Evolutionary conservation across 2,888 invertebrate genomes (phyloP).

Genomic region (Diarsia brunnea): DNA sequence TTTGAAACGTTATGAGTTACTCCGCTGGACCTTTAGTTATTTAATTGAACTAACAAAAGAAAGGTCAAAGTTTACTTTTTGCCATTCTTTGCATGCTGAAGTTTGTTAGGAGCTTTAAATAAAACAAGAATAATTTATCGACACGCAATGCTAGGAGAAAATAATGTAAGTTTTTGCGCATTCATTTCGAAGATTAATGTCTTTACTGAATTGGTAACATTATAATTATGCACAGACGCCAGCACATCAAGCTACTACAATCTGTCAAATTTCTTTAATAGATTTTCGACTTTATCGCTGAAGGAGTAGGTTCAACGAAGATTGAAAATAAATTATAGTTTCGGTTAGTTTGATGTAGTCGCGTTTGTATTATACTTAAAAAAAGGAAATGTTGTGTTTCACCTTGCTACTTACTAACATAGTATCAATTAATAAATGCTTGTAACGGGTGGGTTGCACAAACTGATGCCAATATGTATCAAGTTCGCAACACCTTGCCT

Average conservation of each 20-base stretch:
- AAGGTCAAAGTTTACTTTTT: conserved; percentile 5
- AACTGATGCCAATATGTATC: not conserved
- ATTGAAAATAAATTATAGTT: too few relatives aligned
- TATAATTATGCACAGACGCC: not conserved
- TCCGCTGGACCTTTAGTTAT: not conserved
- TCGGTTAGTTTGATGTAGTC: too few relatives aligned
- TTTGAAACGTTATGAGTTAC: not conserved
- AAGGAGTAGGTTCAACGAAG: too few relatives aligned
- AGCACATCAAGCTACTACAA: too few relatives aligned
- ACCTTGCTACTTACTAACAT: not conserved
- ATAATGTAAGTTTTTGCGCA: not conserved
- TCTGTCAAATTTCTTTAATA: too few relatives aligned
- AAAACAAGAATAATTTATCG: conserved; percentile 34
- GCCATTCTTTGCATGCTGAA: conserved; percentile 31
- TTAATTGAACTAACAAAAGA: conserved; percentile 2
- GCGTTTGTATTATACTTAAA: not conserved
- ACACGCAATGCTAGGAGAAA: conserved; percentile 41
- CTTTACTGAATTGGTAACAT: not conserved
- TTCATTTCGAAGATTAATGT: not conserved
- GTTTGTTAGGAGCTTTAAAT: conserved; percentile 13
- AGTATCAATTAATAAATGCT: not conserved
- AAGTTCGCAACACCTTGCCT: too few relatives aligned
- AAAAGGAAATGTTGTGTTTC: not conserved
- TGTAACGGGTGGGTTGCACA: not conserved
- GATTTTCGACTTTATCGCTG: too few relatives aligned